phyloP scores from a whole-genome alignment of 2,797 vertebrate species.

The Syndactyla subalaris region DNA sequence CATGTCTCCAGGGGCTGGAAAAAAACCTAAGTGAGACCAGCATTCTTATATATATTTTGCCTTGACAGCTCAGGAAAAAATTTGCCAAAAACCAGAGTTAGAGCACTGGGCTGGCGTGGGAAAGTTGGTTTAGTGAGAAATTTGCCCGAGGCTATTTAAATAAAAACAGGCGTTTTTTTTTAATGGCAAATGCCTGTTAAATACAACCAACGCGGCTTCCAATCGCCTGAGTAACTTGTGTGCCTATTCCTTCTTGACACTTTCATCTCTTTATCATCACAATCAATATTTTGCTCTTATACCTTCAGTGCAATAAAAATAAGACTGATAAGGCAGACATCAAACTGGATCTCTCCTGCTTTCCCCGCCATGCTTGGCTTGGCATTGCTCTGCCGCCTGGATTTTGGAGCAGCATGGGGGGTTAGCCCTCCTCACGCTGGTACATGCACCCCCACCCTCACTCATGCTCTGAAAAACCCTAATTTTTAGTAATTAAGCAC shows the following conservation, averaged over 20 bases:
- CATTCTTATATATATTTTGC: slow-evolving; percentile 75
- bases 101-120: slow-evolving; percentile 78
- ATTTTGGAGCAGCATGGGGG: neutral
- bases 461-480: neutral
- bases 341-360: slow-evolving; percentile 1
- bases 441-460: neutral
- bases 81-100: slow-evolving; percentile 76
- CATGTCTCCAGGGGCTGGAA: slow-evolving; percentile 73
- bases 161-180: slow-evolving; percentile 71
- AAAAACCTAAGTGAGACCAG: slow-evolving; percentile 75
- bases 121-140: slow-evolving; percentile 77
- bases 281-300: slow-evolving; percentile 20
- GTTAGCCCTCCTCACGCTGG: neutral
- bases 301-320: neutral
- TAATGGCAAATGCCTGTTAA: slow-evolving; percentile 64
- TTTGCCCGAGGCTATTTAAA: slow-evolving; percentile 78
- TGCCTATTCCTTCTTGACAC: slow-evolving; percentile 5
- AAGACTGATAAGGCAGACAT: neutral
- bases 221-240: neutral
- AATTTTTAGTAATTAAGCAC: neutral
- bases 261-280: slow-evolving; percentile 38
- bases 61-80: slow-evolving; percentile 77
- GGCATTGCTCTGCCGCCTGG: neutral
- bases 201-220: neutral
- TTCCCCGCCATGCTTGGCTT: neutral